phyloP scores from a whole-genome alignment of 2,797 vertebrate genomes.

The Malacoraja senta region DNA sequence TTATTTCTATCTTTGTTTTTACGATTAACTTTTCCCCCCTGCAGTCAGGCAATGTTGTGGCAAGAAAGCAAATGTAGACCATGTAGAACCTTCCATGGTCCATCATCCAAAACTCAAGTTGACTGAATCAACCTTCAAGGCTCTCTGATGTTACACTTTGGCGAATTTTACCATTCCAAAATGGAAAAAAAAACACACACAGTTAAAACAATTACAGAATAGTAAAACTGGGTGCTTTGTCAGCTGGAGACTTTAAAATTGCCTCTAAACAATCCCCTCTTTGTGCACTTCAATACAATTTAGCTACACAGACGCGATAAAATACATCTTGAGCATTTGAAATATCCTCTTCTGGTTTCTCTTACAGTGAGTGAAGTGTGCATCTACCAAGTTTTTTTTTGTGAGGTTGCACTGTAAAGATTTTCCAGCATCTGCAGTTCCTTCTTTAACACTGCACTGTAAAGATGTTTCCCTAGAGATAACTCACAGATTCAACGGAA shows the following conservation, averaged over 20 bases:
- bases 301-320: neutral
- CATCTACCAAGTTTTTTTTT: neutral
- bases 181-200: neutral
- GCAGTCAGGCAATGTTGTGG: neutral
- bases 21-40: neutral
- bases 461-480: neutral
- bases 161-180: neutral
- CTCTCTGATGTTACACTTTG: neutral
- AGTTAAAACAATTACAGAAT: neutral
- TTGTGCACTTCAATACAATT: neutral
- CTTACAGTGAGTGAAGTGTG: neutral
- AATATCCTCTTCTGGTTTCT: neutral
- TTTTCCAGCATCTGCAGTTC: too few relatives aligned
- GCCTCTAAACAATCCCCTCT: neutral
- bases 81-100: neutral
- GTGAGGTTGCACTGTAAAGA: neutral
- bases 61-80: neutral
- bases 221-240: neutral
- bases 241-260: neutral
- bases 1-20: neutral
- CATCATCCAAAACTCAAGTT: neutral
- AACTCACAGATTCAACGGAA: neutral
- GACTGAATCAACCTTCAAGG: neutral
- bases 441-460: too few relatives aligned
- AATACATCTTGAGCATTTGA: neutral